phyloP scores from a whole-genome alignment of 1,140 invertebrate genomes.

The Aphelenchoides besseyi region DNA sequence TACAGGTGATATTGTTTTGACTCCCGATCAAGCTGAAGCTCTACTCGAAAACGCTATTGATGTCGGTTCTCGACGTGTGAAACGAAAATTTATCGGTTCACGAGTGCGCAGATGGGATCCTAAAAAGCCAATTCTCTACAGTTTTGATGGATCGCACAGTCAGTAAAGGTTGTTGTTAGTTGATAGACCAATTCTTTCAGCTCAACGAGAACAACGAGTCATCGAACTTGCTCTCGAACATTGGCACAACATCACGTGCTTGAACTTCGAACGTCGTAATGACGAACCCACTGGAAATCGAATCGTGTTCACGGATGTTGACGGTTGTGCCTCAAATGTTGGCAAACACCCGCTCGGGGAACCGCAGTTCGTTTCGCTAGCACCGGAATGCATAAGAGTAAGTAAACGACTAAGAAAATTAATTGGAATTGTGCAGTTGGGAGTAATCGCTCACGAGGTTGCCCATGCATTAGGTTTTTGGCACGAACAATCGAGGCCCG shows the following conservation, averaged over 20 bases:
- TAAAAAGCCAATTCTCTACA: conserved; percentile 59
- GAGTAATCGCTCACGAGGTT: conserved; percentile 64
- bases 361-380: conserved; percentile 61
- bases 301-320: conserved; percentile 62
- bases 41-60: conserved; percentile 43
- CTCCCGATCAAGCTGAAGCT: conserved; percentile 55
- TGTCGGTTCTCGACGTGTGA: conserved; percentile 38
- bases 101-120: conserved; percentile 60
- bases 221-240: conserved; percentile 62
- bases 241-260: conserved; percentile 62
- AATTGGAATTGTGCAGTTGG: conserved; percentile 44
- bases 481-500: conserved; percentile 62
- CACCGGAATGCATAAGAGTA: conserved; percentile 62
- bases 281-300: conserved; percentile 57
- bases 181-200: conserved; percentile 40
- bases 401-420: background rate
- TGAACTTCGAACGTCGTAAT: conserved; percentile 58
- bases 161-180: conserved; percentile 28
- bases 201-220: conserved; percentile 55
- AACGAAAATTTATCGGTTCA: conserved; percentile 63
- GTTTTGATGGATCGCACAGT: conserved; percentile 63
- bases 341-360: conserved; percentile 59
- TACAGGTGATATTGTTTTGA: conserved; percentile 62
- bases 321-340: conserved; percentile 60
- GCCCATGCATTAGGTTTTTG: conserved; percentile 64